phyloP scores from a whole-genome alignment of 2,888 invertebrate species.

The Drosophila stalkeri region DNA sequence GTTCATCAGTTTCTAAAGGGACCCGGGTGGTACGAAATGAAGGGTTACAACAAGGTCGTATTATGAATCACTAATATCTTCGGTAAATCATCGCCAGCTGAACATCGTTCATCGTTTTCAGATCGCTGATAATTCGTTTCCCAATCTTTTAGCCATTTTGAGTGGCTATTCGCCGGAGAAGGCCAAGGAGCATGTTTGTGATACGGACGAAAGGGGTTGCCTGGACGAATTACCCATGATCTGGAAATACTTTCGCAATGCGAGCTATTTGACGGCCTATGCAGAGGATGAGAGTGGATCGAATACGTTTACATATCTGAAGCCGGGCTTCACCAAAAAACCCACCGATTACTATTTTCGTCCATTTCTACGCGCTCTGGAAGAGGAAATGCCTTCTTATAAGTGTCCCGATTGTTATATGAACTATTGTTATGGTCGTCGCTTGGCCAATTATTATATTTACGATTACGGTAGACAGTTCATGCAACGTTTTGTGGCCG shows the following conservation, averaged over 20 bases:
- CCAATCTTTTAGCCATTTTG: slow-evolving; percentile 92
- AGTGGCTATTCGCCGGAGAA: slow-evolving; percentile 87
- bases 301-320: slow-evolving; percentile 87
- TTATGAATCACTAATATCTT: slow-evolving; percentile 65
- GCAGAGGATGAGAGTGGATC: slow-evolving; percentile 89
- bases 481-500: slow-evolving; percentile 87
- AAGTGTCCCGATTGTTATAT: slow-evolving; percentile 61
- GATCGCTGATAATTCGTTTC: slow-evolving; percentile 94
- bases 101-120: slow-evolving; percentile 73
- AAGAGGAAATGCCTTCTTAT: slow-evolving; percentile 85
- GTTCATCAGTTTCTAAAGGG: slow-evolving; percentile 88
- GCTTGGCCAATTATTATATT: slow-evolving; percentile 88
- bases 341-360: slow-evolving; percentile 93
- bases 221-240: slow-evolving; percentile 90
- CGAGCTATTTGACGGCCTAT: slow-evolving; percentile 91
- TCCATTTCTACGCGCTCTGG: slow-evolving; percentile 89
- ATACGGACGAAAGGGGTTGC: slow-evolving; percentile 86
- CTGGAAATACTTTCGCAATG: slow-evolving; percentile 90
- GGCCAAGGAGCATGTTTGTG: slow-evolving; percentile 85
- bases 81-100: not conserved
- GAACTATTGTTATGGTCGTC: slow-evolving; percentile 87
- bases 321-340: slow-evolving; percentile 88
- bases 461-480: slow-evolving; percentile 89
- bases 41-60: slow-evolving; percentile 88
- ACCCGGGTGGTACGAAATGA: slow-evolving; percentile 88